phyloP scores from a whole-genome alignment of 2,113 vertebrate species.

The Lipophrys pholis region DNA sequence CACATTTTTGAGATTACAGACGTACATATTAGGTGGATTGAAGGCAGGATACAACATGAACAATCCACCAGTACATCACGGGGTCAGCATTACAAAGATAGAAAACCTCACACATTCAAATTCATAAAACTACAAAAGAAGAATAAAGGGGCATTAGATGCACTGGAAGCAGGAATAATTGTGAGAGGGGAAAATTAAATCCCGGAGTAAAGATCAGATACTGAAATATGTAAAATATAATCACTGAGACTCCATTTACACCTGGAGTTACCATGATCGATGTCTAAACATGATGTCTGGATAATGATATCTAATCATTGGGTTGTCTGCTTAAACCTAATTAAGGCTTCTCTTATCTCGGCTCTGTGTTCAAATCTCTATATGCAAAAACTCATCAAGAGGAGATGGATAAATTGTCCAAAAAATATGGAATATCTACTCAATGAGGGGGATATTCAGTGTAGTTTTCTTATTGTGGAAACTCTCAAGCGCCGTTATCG shows the following conservation, averaged over 20 bases:
- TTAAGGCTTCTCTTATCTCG: neutral
- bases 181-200: no score
- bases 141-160: no score
- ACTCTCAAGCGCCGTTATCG: neutral
- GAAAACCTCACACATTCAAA: no score
- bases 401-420: neutral
- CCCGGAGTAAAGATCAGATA: no score
- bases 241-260: neutral
- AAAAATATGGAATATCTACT: neutral
- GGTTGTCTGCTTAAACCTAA: neutral
- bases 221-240: no score
- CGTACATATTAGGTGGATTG: no score
- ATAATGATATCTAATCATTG: neutral
- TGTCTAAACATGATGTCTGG: neutral
- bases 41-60: no score
- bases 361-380: neutral
- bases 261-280: neutral
- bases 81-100: no score
- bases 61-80: no score
- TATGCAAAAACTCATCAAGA: neutral
- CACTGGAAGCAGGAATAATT: no score
- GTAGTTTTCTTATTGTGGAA: neutral
- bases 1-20: no score
- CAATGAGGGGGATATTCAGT: neutral
- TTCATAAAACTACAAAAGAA: no score